Conservation (phyloP, 1,140 invertebrate species). For the Camponotus vicinus region DNA sequence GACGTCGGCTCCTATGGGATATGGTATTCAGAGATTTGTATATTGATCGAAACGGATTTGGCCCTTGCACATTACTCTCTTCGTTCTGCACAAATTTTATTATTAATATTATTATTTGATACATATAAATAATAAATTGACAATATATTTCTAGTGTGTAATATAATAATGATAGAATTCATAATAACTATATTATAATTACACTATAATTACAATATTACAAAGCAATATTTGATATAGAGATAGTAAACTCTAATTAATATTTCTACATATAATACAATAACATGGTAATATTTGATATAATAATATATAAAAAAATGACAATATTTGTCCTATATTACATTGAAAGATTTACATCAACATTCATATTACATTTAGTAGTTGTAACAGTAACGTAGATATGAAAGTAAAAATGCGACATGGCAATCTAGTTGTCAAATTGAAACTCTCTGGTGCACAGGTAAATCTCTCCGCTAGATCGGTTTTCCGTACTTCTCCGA, state of each 20-base stretch:
- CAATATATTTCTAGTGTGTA: constrained; percentile 3
- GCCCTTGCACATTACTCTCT: not conserved
- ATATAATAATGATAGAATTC: not conserved
- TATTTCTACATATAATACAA: constrained; percentile 1
- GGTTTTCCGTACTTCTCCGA: constrained; percentile 19
- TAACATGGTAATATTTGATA: not conserved
- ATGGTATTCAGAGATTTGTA: constrained; percentile 16
- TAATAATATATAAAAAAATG: constrained; percentile 11
- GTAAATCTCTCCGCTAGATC: constrained; percentile 7
- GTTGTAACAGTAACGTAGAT: not conserved
- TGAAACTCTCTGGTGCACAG: not conserved
- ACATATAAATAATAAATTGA: constrained; percentile 23
- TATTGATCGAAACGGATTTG: constrained; percentile 27
- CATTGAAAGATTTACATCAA: not conserved
- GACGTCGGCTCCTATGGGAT: not conserved
- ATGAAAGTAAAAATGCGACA: not conserved
- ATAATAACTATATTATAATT: constrained; percentile 15
- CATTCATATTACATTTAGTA: constrained; percentile 1
- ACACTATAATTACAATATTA: not conserved
- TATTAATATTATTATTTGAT: constrained; percentile 10
- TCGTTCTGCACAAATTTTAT: constrained; percentile 16
- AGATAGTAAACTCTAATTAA: constrained; percentile 1
- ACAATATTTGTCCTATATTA: not conserved
- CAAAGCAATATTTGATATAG: not conserved
- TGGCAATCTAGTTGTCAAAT: not conserved